Evolutionary conservation across 2,113 vertebrate species (phyloP).

Genomic region (Ceyx margarethae): DNA sequence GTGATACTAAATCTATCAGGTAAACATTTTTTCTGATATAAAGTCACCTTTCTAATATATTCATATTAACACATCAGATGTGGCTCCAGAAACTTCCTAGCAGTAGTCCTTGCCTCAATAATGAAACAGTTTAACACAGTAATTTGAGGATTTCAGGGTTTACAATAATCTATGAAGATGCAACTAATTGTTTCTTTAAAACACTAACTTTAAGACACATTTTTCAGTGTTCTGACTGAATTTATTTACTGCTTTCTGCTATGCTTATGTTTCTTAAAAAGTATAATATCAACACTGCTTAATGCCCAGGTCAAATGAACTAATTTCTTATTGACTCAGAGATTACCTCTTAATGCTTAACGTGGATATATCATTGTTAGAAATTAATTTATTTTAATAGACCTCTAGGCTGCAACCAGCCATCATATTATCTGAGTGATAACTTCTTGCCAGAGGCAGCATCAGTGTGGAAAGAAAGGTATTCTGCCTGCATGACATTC

Average conservation of each 20-base stretch:
- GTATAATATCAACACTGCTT: neutral
- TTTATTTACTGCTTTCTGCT: neutral
- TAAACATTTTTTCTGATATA: neutral
- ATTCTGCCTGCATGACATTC: conserved; percentile 27
- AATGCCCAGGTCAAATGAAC: neutral
- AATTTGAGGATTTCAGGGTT: neutral
- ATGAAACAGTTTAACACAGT: neutral
- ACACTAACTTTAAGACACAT: neutral
- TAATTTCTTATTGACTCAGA: neutral
- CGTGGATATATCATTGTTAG: neutral
- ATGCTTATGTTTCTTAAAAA: neutral
- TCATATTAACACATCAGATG: neutral
- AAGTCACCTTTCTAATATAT: neutral
- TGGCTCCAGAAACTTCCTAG: neutral
- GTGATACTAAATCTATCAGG: neutral
- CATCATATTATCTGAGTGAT: neutral
- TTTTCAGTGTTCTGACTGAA: neutral
- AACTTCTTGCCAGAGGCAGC: neutral
- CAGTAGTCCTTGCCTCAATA: neutral
- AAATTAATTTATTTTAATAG: neutral
- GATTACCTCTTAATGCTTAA: neutral
- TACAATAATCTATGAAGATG: neutral
- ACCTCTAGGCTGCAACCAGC: neutral
- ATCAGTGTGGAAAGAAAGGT: neutral
- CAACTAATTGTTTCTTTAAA: neutral